Evolutionary conservation across 2,888 invertebrate species (phyloP), one percentile per base, ranked within the genome.

Genomic region (Chrysina gloriosa): DNA sequence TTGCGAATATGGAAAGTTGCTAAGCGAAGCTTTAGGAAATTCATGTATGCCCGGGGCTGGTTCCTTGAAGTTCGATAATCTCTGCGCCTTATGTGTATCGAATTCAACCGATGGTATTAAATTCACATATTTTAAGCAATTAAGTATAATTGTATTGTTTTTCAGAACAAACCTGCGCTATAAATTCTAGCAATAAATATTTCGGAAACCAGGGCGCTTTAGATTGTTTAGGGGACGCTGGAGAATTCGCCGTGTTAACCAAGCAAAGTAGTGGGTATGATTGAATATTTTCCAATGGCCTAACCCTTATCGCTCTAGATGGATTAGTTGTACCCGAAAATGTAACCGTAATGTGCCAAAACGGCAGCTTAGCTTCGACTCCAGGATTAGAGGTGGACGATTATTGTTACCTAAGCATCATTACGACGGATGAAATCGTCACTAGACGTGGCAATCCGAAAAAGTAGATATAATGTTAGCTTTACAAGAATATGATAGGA

Each of bases 371-470:
- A 21, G 86, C 89, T 0, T 65, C 69, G 0, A 69, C 70, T 47
- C 70, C 85, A 2, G 89, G 89, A 0, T 82, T 89, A 16, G 67
- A 77, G 27, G 83, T 89, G 0, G 87, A 88, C 69, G 83, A 85
- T 3, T 75, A 77, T 67, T 89, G 89, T 70, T 84, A 88, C 0
- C 81, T 90, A 5, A 85, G 88, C 0, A 82, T 85, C 21, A 86
- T 89, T 0, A 87, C 89, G 0, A 88, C 89, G 71, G 87, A 88
- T n/a, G 89, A 89, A 81, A 84, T 90, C n/a, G 75, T 89, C 4
- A 78, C 85, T 0, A 84, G 85, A 73, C 83, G 85, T 9, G 74
- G 75, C 36, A 76, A 74, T 65, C 6, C 72, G 0, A 81, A 80
- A 69, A 78, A 75, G 68, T 65, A 6, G 78, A 81, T 67, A 76